These are phyloP conservation scores for Pemphredon lugubris DNA, from an alignment of 2,888 invertebrate genomes.

Conservation along the genomic window DNA sequence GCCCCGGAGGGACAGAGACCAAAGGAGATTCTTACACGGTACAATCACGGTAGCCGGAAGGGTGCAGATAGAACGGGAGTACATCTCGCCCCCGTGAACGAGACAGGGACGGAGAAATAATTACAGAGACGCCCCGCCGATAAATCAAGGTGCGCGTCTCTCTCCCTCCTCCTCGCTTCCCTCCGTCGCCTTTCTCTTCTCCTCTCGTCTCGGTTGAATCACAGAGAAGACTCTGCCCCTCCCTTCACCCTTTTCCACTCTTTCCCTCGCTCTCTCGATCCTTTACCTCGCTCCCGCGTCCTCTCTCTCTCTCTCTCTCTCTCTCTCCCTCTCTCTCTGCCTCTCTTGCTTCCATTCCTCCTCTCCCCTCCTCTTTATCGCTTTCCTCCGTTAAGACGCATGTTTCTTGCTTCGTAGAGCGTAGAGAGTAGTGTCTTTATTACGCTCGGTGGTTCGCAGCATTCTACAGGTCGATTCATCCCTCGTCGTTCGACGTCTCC, in stretches of 20 bases:
- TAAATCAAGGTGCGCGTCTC: slow-evolving; percentile 76
- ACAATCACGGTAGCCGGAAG: slow-evolving; percentile 76
- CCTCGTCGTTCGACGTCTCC: not conserved
- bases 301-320: slow-evolving; percentile 17
- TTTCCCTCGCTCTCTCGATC: slow-evolving; percentile 13
- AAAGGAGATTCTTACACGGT: slow-evolving; percentile 57
- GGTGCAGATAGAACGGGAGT: slow-evolving; percentile 63
- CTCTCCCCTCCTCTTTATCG: slow-evolving; percentile 29
- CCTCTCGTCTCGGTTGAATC: slow-evolving; percentile 20
- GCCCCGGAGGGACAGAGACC: slow-evolving; percentile 62
- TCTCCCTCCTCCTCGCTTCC: no score
- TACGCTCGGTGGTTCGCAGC: slow-evolving; percentile 65
- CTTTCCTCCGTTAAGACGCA: slow-evolving; percentile 61
- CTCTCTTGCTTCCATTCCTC: slow-evolving; percentile 11
- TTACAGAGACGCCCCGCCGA: slow-evolving; percentile 79
- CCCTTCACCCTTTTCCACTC: no score
- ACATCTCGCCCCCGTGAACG: slow-evolving; percentile 29
- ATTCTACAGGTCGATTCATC: slow-evolving; percentile 72
- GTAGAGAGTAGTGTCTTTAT: slow-evolving; percentile 73
- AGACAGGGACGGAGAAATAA: slow-evolving; percentile 77
- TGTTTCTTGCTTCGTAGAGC: slow-evolving; percentile 66
- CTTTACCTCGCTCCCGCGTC: slow-evolving; percentile 10
- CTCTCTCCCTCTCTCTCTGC: slow-evolving; percentile 16
- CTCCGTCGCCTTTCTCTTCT: not conserved
- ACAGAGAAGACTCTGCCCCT: slow-evolving; percentile 19